phyloP scores from a whole-genome alignment of 1,140 invertebrate species.

The Heliothis subflexa region DNA sequence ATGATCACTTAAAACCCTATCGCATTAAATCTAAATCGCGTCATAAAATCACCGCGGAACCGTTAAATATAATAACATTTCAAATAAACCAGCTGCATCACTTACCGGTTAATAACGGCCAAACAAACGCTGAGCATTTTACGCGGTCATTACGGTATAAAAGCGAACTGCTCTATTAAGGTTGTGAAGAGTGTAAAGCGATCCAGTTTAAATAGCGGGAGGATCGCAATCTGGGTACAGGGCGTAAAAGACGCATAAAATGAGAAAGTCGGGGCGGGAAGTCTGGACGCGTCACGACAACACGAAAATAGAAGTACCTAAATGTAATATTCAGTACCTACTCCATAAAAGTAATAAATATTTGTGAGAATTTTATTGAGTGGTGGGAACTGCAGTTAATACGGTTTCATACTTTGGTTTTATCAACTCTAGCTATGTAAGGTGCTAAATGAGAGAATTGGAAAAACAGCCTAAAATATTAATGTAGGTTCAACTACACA shows the following conservation, averaged over 20 bases:
- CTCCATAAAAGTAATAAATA: too few relatives aligned
- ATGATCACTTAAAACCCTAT: background rate
- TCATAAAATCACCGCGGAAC: conserved; percentile 3
- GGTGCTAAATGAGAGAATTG: too few relatives aligned
- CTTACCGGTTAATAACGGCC: conserved; percentile 36
- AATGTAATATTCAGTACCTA: too few relatives aligned
- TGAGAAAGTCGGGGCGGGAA: conserved; percentile 58
- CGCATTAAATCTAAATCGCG: background rate
- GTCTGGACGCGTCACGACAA: conserved; percentile 1
- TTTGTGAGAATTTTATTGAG: too few relatives aligned
- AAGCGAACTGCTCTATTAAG: conserved; percentile 76
- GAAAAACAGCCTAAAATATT: too few relatives aligned
- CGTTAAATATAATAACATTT: conserved; percentile 27
- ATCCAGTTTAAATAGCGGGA: conserved; percentile 70
- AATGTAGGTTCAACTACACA: too few relatives aligned
- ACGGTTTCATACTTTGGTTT: too few relatives aligned
- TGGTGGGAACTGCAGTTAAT: too few relatives aligned
- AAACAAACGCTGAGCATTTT: conserved; percentile 59
- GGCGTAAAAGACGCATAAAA: conserved; percentile 75
- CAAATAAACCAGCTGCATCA: conserved; percentile 24
- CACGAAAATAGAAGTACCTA: too few relatives aligned
- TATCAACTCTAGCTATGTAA: too few relatives aligned
- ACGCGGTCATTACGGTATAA: conserved; percentile 77
- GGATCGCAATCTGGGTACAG: conserved; percentile 72
- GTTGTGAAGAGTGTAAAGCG: conserved; percentile 74